Base-by-base conservation (phyloP, 2,888 invertebrate genomes). In the Drosophila mulleri region DNA sequence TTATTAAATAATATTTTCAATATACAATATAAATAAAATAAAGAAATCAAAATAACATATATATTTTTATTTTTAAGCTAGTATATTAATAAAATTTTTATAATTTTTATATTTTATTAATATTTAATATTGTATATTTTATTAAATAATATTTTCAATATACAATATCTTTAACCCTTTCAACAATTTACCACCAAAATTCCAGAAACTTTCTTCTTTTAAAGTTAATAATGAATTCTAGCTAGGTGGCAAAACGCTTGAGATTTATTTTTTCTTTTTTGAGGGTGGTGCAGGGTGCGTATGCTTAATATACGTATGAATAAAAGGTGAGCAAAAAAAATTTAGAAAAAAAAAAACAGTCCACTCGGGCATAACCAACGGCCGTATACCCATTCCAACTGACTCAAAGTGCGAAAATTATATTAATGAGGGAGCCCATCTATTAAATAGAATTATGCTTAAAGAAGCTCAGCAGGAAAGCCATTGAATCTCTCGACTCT, bases 281-380 rank as follows among this genome's bases (percentile, higher is more conserved):
- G 23, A 39, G 44, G 39, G 57, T 12, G 12, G 23, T 35, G 45
- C 18, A 4, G 57, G 37, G 58, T 63, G 79, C 80, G 80, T 76
- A 80, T 82, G 52, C 82, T 70, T 80, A 60, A 80, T 80, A 67
- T 67, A 47, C 71, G 59, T 57, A 7, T 29, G 29, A 7, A 29
- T 29, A 3, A 26, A 23, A 9, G 3, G n/a, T 47, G 16, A 47
- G 26, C 45, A 42, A 23, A 5, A 44, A 7, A 61, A 16, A 5
- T 5, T n/a, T 37, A 59, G 56, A 58, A 23, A 50, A 44, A 2
- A 0, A 26, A n/a, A 1, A 47, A 4, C 9, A 18, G 1, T 6
- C 2, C 6, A 6, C 6, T 4, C 12, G 37, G 16, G 2, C 8
- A 35, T 50, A 50, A 3, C 50, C 8, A 32, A 18, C 32, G 32